Evolutionary conservation across 1,140 invertebrate genomes (phyloP), one percentile per base, ranked within the genome.

Genomic region (Leptonema lineaticorne): DNA sequence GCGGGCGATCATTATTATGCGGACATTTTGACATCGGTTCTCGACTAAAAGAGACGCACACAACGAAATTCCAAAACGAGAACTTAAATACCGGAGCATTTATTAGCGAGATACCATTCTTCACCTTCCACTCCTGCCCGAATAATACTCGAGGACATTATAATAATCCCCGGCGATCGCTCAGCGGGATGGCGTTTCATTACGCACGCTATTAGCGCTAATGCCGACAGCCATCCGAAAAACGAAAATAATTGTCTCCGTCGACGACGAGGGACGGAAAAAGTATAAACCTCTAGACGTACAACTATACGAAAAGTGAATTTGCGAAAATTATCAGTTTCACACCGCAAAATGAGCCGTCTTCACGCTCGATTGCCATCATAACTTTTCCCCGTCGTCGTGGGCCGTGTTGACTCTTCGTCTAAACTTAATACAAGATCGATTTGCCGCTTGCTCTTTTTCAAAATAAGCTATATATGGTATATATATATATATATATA

Each of bases 281-380:
- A 28, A 8, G 37, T 16, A 14, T n/a, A 46, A 18, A 48, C 50
- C 22, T 53, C 50, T 20, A 20, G 46, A 48, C 67, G 57, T 28
- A 66, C n/a, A n/a, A n/a, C n/a, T n/a, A n/a, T n/a, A n/a, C 58
- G 70, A 72, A 72, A 72, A 72, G 70, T 69, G 65, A 72, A 72
- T 62, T 69, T 69, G 67, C 20, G 67, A 69, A 72, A 69, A 72
- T 72, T 72, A 72, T 69, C 70, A 72, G 67, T 66, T 63, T 62
- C 58, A 20, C 27, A 20, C 37, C 29, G 45, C 22, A 56, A 63
- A 50, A 48, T 29, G 50, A 69, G 67, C 70, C 63, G 67, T 72
- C 70, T 68, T 71, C 62, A 59, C 63, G 63, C 30, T 67, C 69
- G 69, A 72, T 72, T 72, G 70, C 70, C 69, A 68, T 72, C 71